Conservation (phyloP, 2,113 vertebrate genomes). For the Crotalus viridis region DNA sequence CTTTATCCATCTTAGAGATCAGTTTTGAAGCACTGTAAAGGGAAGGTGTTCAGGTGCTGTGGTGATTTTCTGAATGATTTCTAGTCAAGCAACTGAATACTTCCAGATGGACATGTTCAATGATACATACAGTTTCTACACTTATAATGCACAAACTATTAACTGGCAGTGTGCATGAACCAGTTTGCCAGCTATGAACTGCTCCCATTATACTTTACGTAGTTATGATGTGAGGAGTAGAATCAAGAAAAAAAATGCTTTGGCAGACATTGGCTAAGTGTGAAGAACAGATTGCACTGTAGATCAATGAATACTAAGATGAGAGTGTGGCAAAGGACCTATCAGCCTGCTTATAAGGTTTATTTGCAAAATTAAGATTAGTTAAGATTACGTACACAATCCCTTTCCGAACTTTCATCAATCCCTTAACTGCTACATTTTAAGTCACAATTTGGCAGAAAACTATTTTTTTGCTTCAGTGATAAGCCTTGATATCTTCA, state of each 20-base stretch:
- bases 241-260: conserved; percentile 24
- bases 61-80: conserved; percentile 51
- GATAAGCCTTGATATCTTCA: neutral
- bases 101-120: conserved; percentile 56
- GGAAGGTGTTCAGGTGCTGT: conserved; percentile 45
- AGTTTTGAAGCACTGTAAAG: conserved; percentile 33
- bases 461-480: neutral
- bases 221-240: conserved; percentile 34
- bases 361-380: neutral
- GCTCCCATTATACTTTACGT: conserved; percentile 15
- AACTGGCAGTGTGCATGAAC: conserved; percentile 32
- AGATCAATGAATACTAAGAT: conserved; percentile 17
- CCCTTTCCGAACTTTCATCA: neutral
- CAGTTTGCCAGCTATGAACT: conserved; percentile 6
- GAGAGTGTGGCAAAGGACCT: neutral
- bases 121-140: conserved; percentile 55
- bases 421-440: neutral
- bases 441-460: neutral
- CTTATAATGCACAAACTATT: conserved; percentile 58
- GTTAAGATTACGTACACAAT: neutral
- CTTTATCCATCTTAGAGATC: conserved; percentile 15
- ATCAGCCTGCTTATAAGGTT: neutral
- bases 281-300: conserved; percentile 13
- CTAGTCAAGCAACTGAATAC: conserved; percentile 43
- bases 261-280: conserved; percentile 22